Base-by-base conservation (phyloP, 2,113 vertebrate species). In the Pelodiscus sinensis region DNA sequence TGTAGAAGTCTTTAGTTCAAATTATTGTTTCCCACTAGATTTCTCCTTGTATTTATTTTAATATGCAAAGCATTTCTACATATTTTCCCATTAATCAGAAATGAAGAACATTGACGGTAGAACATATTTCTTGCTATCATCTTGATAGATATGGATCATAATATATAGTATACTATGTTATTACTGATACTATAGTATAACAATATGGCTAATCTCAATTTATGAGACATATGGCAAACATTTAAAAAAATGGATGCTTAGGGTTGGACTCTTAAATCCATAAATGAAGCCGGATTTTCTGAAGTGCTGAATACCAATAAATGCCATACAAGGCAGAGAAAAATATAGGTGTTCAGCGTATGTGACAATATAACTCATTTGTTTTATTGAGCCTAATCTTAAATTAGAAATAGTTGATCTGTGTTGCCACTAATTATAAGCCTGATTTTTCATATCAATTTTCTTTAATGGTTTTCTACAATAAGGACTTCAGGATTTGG, bases 41-140 rank as follows among this genome's bases (percentile, higher is more conserved):
- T 93, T 95, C 86, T 93, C 79, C 81, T 96, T 92, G 89, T 82
- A 90, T 95, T 92, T 94, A 91, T 96, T 93, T 96, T 81, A 86
- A 81, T 91, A 89, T 91, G 89, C 90, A 78, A 87, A 95, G 87
- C 93, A 92, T 84, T 54, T n/a, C 73, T 92, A 24, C 14, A 16
- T 11, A 22, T 83, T 89, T 82, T 38, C 16, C 58, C 3, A 75
- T 90, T 52, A 10, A 11, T 89, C 56, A 75, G 85, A 86, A 92
- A 92, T 44, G 81, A 71, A 89, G 56, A 22, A 78, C 65, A 81
- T 95, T 84, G 60, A 73, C 73, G 15, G 21, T 86, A 75, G 79
- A 95, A 93, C 87, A 62, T 58, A 81, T 31, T 84, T 95, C 75
- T 82, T 80, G 16, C 86, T 60, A 88, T 55, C 88, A 85, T 29